phyloP scores from a whole-genome alignment of 53 echinoderm and acorn worm species.

The Patiria pectinifera region DNA sequence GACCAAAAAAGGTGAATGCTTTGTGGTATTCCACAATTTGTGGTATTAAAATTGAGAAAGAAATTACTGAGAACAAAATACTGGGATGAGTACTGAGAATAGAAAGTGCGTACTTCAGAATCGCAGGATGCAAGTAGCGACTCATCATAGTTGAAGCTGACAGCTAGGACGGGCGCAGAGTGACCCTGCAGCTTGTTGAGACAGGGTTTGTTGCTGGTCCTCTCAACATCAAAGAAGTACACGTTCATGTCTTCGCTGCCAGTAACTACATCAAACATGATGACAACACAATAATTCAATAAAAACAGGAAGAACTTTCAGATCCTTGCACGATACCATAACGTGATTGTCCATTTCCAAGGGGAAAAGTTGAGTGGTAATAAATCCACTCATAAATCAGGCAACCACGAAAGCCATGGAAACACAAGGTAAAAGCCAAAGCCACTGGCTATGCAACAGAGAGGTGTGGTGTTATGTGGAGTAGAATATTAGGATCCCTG shows the following conservation, averaged over 20 bases:
- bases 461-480: no score
- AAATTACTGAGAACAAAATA: no score
- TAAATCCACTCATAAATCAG: no score
- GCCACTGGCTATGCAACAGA: no score
- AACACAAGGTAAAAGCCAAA: no score
- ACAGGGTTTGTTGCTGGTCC: conserved; percentile 83
- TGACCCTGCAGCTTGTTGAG: conserved; percentile 98
- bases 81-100: not conserved
- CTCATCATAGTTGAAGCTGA: conserved; percentile 98
- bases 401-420: no score
- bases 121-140: conserved; percentile 94
- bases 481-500: not conserved
- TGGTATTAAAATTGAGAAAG: no score
- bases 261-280: conserved; percentile 66
- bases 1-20: no score
- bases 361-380: no score
- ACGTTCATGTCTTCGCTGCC: conserved; percentile 99
- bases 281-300: not conserved
- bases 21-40: no score
- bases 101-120: conserved; percentile 80
- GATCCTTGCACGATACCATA: not conserved
- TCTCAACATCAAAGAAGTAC: conserved; percentile 97
- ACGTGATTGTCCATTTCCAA: not conserved
- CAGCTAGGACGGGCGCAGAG: conserved; percentile 91
- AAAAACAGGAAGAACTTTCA: no score